Evolutionary conservation across 2,888 invertebrate genomes (phyloP), one percentile per base, ranked within the genome.

Genomic region (Tipula helvola): DNA sequence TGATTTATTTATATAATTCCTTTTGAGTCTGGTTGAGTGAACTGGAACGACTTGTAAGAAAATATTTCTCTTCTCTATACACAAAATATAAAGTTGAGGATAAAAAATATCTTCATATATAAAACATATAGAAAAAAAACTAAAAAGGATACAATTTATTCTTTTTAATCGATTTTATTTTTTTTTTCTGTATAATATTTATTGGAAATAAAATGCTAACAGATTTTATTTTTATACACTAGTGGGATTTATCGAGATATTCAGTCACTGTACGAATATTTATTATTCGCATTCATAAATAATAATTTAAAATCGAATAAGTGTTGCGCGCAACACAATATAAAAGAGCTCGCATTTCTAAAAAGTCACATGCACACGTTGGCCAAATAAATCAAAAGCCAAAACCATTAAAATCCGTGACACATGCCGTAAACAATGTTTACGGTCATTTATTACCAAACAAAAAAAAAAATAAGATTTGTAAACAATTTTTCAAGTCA

Each of bases 1-100:
- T 85, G 85, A 85, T 85, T 85, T 85, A 85, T 85, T 84, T 71
- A 71, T 71, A 71, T 71, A 71, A 84, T 39, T 84, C 41, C 84
- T 84, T 84, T 41, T 84, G 36, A 84, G 84, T 84, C 41, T 84
- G 41, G 84, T 84, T 84, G 84, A 84, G 41, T 84, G 84, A 84
- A 84, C 84, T 41, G 84, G 41, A 84, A 84, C 84, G 84, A 84
- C 84, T 84, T 84, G 71, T 71, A 44, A 44, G 10, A 28, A 71
- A 71, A 71, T 28, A 71, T 28, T 71, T 71, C 28, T 18, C 28
- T 28, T 39, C 39, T 7, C 39, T 28, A 71, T 28, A 52, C 2
- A 44, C 44, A 52, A 28, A 28, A 28, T 52, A 52, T 4, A 52
- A n/a, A 52, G 47, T 52, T 52, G n/a, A 52, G n/a, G n/a, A 52